Base-by-base conservation (phyloP, 1,140 invertebrate species). In the Cydia pomonella region DNA sequence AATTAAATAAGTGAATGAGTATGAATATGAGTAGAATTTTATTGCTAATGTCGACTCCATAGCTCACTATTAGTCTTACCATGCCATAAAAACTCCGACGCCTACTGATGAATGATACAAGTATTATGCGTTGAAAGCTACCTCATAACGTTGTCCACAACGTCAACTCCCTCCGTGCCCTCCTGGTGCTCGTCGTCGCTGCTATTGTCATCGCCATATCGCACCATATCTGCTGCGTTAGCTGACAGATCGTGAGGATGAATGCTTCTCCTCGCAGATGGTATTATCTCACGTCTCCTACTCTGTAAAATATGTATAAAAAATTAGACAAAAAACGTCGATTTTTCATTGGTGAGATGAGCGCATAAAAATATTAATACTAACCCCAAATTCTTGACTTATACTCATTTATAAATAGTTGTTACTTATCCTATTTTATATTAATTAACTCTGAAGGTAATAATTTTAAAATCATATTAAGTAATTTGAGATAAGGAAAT, bases 141-240 rank as follows among this genome's bases (percentile, higher is more conserved):
- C 89, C 89, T 91, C 78, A 88, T 78, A 7, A 88, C 78, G 84
- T 91, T 92, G 76, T 92, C 89, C 41, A 88, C 81, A 79, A 86
- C 87, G 82, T 92, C 88, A 41, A 29, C 33, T 10, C 79, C 84
- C 41, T 74, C 64, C 50, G 33, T 27, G 10, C 81, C 78, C 74
- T 73, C 7, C 25, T 21, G 73, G 10, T 47, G 27, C 4, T 38
- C 27, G n/a, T 73, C 38, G 0, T 47, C 53, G 7, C 41, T 18
- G 21, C 10, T 64, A 27, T 33, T 76, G 27, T 76, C 64, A 0
- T 83, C 3, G 10, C 87, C 85, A 76, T 88, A 87, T n/a, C 76
- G 74, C 16, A 76, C 83, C 87, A 88, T 89, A 23, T 38, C 73
- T 62, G 75, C 59, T n/a, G 29, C 9, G n/a, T 25, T 21, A 18